Base-by-base conservation (phyloP, 2,888 invertebrate genomes). In the Brachypalpus laphriformis region DNA sequence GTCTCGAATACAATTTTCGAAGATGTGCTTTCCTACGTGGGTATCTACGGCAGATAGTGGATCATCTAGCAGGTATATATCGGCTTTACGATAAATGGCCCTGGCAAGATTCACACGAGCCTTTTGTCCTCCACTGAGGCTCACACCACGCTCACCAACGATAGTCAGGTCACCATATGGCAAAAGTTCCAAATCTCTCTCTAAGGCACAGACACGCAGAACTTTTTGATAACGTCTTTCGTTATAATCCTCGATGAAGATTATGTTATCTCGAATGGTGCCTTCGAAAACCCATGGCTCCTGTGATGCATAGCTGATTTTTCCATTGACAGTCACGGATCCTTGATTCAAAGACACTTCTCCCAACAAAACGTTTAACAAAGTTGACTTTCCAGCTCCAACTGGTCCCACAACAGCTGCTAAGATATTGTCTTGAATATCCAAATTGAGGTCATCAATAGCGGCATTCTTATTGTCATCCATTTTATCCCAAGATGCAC, bases 241-340 rank as follows among this genome's bases (percentile, higher is more conserved):
- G 94, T 95, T 83, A 94, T 93, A 89, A 94, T 92, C 91, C 82
- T 93, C 94, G 0, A 98, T 98, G 91, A 99, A 99, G 1, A 98
- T 91, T 87, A 99, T 97, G 91, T 99, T 99, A 89, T 98, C 98
- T 9, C 97, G 93, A 0, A 99, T 95, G 82, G 96, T 96, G 25
- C 95, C 94, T 92, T 91, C 94, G 88, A 96, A 96, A 5, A 96
- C 92, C 97, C 98, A 98, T 0, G 98, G 95, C 88, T 97, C 95
- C 89, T 97, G 97, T 42, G 96, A 94, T 0, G 96, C 95, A 89
- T 97, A 98, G 28, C 95, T 95, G 0, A 95, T 89, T 59, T 92
- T 93, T 3, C 97, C 97, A 22, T 92, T 92, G 0, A 95, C 93
- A 16, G 92, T 90, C 16, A 94, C 89, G 22, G 88, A 94, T 88